phyloP scores from a whole-genome alignment of 2,888 invertebrate genomes.

The Ennomos erosarius region DNA sequence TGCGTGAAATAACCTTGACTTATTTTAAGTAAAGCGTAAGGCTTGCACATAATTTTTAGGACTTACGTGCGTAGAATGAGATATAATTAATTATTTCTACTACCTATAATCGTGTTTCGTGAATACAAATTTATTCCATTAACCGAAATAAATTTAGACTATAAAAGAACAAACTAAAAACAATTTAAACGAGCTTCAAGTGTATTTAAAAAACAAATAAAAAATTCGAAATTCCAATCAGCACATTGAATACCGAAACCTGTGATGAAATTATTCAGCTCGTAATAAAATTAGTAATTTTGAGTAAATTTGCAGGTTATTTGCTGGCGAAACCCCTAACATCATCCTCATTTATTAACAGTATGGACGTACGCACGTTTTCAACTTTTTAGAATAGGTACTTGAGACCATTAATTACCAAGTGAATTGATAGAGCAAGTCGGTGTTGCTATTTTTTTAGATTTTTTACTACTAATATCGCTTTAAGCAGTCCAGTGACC shows the following conservation, averaged over 20 bases:
- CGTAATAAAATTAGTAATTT: slow-evolving; percentile 47
- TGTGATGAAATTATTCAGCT: slow-evolving; percentile 25
- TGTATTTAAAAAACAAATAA: neutral
- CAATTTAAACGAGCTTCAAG: neutral
- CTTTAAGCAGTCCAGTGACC: too few species aligned
- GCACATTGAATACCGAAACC: slow-evolving; percentile 5
- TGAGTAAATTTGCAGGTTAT: slow-evolving; percentile 29
- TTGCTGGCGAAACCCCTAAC: slow-evolving; percentile 14
- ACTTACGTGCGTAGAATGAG: too few species aligned
- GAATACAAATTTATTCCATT: too few species aligned
- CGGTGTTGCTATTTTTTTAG: too few species aligned
- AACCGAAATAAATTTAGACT: neutral
- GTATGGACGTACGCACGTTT: slow-evolving; percentile 6
- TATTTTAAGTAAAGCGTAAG: neutral
- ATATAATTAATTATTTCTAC: too few species aligned
- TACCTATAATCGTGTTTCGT: too few species aligned
- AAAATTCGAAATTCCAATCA: slow-evolving; percentile 1
- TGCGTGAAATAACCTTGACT: slow-evolving; percentile 5
- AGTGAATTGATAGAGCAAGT: too few species aligned
- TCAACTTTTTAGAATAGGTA: too few species aligned
- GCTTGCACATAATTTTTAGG: too few species aligned
- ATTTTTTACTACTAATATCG: too few species aligned
- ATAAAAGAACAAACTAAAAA: neutral
- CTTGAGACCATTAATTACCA: neutral
- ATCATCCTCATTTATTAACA: slow-evolving; percentile 5